These are phyloP conservation scores for Macrotis lagotis DNA, from an alignment of 2,113 vertebrate species.

Conservation along the genomic window DNA sequence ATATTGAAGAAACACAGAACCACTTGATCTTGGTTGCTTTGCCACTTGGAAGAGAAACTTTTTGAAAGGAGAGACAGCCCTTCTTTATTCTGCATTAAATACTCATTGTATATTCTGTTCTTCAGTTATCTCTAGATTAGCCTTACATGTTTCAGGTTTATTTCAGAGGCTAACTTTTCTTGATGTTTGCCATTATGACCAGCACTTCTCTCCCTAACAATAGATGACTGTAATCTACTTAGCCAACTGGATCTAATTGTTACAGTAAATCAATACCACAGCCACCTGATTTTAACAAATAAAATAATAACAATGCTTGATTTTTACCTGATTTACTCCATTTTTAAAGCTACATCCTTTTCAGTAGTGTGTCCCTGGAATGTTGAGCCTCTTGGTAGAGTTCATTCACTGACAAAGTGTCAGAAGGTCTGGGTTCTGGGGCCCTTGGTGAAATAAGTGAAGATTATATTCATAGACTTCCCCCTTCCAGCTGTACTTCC, in stretches of 20 bases:
- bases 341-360: not conserved
- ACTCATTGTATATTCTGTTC: no score
- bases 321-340: not conserved
- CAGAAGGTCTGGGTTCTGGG: not conserved
- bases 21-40: not conserved
- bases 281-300: not conserved
- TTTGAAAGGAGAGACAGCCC: no score
- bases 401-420: not conserved
- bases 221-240: not conserved
- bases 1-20: not conserved
- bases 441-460: not conserved
- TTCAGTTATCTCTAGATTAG: not conserved
- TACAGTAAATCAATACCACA: not conserved
- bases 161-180: not conserved
- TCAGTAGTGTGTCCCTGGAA: not conserved
- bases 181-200: conserved; percentile 41
- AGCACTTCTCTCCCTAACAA: conserved; percentile 1
- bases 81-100: not conserved
- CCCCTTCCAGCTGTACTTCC: not conserved
- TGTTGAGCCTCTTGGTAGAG: not conserved
- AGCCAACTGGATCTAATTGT: not conserved
- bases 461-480: not conserved
- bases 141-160: not conserved
- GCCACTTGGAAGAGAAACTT: conserved; percentile 47
- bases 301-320: not conserved